These are phyloP conservation scores for Calameuta idolon DNA, from an alignment of 2,888 invertebrate genomes.

Conservation along the genomic window DNA sequence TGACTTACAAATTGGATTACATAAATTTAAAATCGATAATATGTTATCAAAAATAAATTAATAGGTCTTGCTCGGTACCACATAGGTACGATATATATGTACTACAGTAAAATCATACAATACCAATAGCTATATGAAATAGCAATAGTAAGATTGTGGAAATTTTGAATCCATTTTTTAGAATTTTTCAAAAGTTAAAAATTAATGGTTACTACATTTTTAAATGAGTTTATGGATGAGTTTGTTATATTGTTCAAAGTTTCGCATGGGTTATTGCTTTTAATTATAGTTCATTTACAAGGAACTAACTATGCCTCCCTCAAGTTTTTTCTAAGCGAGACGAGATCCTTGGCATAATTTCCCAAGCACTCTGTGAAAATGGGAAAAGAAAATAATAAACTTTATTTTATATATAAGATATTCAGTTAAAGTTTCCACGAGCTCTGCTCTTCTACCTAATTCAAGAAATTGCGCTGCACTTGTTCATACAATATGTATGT, in stretches of 20 bases:
- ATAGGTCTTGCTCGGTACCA: not conserved
- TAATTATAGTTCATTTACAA: not conserved
- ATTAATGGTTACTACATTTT: not conserved
- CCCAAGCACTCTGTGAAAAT: not conserved
- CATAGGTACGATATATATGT: not conserved
- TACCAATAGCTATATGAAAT: not conserved
- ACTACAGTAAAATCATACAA: not conserved
- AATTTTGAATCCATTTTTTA: not conserved
- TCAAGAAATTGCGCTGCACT: constrained; percentile 1
- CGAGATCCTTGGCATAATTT: not conserved
- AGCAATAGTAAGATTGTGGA: not conserved
- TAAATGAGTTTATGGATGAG: not conserved
- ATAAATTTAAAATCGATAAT: not conserved
- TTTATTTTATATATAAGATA: not conserved
- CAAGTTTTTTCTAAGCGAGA: not conserved
- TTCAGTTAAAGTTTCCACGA: constrained; percentile 1
- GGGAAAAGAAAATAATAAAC: not conserved
- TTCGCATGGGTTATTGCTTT: not conserved
- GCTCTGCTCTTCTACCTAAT: constrained; percentile 10
- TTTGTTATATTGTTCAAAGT: not conserved
- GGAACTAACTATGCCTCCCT: not conserved
- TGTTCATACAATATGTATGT: not conserved
- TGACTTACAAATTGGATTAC: not conserved
- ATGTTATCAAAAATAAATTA: not conserved
- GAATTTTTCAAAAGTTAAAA: not conserved